phyloP scores from a whole-genome alignment of 2,113 vertebrate species.

The Zapus hudsonius region DNA sequence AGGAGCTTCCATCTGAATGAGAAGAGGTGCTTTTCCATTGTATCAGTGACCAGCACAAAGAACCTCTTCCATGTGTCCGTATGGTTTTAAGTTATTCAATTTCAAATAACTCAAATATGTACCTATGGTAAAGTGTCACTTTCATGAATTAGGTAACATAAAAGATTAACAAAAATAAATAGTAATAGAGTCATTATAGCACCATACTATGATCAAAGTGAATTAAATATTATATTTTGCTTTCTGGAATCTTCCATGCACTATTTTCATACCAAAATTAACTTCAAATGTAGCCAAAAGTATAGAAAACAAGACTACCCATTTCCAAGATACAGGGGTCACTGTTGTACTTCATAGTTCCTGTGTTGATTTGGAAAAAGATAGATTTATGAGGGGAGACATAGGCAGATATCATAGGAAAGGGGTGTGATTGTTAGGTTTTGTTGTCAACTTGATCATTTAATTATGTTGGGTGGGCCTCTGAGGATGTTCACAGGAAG shows the following conservation, averaged over 20 bases:
- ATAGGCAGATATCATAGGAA: too few relatives aligned
- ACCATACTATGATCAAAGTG: not conserved
- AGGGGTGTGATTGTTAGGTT: too few relatives aligned
- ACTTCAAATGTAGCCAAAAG: not conserved
- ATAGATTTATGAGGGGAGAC: not conserved
- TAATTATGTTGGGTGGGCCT: too few relatives aligned
- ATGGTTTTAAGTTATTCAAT: not conserved
- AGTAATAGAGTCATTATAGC: not conserved
- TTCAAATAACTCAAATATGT: too few relatives aligned
- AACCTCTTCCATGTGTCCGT: too few relatives aligned
- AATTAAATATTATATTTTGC: not conserved
- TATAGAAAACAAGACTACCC: too few relatives aligned
- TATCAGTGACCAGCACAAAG: too few relatives aligned
- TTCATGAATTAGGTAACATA: too few relatives aligned
- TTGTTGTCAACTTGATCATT: too few relatives aligned
- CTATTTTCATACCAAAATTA: not conserved
- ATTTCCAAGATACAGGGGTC: not conserved
- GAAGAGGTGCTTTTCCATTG: too few relatives aligned
- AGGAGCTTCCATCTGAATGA: too few relatives aligned
- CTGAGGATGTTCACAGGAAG: too few relatives aligned
- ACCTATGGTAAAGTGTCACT: not conserved
- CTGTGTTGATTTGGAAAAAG: fast-evolving
- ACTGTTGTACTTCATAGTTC: not conserved
- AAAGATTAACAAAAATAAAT: not conserved
- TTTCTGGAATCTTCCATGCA: not conserved